phyloP scores from a whole-genome alignment of 2,797 vertebrate species.

The Chromobotia macracanthus region DNA sequence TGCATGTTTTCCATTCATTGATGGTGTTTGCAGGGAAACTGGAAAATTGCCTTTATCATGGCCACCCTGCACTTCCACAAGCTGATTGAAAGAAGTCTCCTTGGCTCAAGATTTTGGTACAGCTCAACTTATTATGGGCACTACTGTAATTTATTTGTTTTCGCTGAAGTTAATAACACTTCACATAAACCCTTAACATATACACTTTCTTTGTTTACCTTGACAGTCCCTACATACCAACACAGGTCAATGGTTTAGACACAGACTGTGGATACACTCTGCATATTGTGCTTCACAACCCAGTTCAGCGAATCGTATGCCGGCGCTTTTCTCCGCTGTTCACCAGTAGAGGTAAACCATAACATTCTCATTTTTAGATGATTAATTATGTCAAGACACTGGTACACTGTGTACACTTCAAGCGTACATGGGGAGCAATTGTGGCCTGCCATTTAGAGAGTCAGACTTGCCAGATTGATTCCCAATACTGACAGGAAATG shows the following conservation, averaged over 20 bases:
- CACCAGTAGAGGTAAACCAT: slow-evolving; percentile 80
- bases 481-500: too few relatives aligned
- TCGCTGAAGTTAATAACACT: not conserved
- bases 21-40: slow-evolving; percentile 64
- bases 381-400: too few relatives aligned
- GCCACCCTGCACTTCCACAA: slow-evolving; percentile 85
- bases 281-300: slow-evolving; percentile 82
- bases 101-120: slow-evolving; percentile 82
- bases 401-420: too few relatives aligned
- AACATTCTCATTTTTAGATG: not conserved
- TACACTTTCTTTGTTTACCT: not conserved
- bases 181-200: not conserved
- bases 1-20: not conserved
- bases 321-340: slow-evolving; percentile 79
- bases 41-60: slow-evolving; percentile 84
- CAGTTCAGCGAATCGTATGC: slow-evolving; percentile 76
- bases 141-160: not conserved
- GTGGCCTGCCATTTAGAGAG: too few relatives aligned
- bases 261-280: slow-evolving; percentile 82
- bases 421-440: too few relatives aligned
- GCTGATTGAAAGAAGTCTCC: slow-evolving; percentile 85
- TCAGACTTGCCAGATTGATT: too few relatives aligned
- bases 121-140: not conserved
- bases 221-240: slow-evolving; percentile 74
- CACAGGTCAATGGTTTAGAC: slow-evolving; percentile 77